phyloP scores from a whole-genome alignment of 2,888 invertebrate species.

The Sesia bembeciformis region DNA sequence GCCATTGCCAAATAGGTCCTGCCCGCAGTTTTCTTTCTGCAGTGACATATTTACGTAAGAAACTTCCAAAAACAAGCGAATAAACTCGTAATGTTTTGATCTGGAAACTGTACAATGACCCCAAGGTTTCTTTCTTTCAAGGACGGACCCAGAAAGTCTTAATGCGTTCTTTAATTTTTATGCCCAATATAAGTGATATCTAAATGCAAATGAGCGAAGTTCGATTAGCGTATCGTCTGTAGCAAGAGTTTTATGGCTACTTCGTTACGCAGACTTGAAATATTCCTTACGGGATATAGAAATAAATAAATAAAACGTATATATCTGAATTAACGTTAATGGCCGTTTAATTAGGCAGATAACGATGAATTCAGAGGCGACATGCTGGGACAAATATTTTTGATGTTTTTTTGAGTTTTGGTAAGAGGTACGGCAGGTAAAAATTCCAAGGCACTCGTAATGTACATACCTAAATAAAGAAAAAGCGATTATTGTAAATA shows the following conservation, averaged over 20 bases:
- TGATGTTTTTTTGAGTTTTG: not conserved
- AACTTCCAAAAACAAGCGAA: no score
- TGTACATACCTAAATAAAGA: no score
- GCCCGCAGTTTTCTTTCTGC: slow-evolving; percentile 4
- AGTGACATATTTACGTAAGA: no score
- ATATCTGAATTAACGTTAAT: slow-evolving; percentile 1
- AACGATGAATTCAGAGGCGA: not conserved
- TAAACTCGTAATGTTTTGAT: no score
- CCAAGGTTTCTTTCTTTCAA: not conserved
- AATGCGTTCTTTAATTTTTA: slow-evolving; percentile 9
- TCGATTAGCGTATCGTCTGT: slow-evolving; percentile 35
- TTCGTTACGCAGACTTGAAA: slow-evolving; percentile 37
- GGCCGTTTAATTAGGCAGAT: slow-evolving; percentile 5
- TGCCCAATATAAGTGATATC: slow-evolving; percentile 24
- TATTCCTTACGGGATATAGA: slow-evolving; percentile 5
- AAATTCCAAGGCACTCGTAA: no score
- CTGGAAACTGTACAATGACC: no score
- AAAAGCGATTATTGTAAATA: no score
- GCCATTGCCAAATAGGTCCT: slow-evolving; percentile 50
- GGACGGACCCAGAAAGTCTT: not conserved
- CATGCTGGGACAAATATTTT: slow-evolving; percentile 1
- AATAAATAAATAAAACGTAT: not conserved
- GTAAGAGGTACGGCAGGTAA: not conserved
- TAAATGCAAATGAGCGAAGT: slow-evolving; percentile 36
- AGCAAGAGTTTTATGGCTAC: slow-evolving; percentile 37